Evolutionary conservation across 2,888 invertebrate genomes (phyloP).

Genomic region (Tineola bisselliella): DNA sequence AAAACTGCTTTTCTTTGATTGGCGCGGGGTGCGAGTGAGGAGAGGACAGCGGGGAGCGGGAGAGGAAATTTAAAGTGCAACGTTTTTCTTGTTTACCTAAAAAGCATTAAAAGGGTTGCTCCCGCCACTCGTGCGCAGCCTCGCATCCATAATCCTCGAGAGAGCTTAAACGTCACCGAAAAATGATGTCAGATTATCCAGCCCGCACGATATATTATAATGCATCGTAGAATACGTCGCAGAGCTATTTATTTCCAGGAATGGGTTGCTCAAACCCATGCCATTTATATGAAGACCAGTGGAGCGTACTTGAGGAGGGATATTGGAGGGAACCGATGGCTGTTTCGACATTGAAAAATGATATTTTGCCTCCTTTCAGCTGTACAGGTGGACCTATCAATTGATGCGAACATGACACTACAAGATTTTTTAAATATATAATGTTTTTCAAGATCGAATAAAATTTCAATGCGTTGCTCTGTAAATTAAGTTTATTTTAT

Average conservation of each 20-base stretch:
- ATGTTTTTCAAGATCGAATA: no score
- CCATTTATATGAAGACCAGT: constrained; percentile 59
- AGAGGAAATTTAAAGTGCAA: no score
- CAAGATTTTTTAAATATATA: no score
- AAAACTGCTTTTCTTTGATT: no score
- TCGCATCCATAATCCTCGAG: not conserved
- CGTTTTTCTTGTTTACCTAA: no score
- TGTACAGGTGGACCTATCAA: constrained; percentile 6
- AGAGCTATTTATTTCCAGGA: constrained; percentile 53
- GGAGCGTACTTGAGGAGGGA: constrained; percentile 43
- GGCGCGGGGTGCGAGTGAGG: no score
- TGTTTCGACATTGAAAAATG: constrained; percentile 54
- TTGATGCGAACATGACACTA: not conserved
- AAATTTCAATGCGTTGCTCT: no score
- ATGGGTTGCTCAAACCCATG: constrained; percentile 37
- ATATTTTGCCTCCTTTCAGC: constrained; percentile 25
- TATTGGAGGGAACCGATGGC: constrained; percentile 35
- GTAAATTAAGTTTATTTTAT: no score
- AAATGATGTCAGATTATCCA: constrained; percentile 41
- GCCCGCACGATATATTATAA: constrained; percentile 51
- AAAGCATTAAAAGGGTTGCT: no score
- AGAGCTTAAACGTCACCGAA: constrained; percentile 23
- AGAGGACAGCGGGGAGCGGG: no score
- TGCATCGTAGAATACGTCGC: constrained; percentile 54
- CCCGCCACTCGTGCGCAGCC: no score